Evolutionary conservation across 2,113 vertebrate genomes (phyloP).

Genomic region (Notarius quadriscutis): DNA sequence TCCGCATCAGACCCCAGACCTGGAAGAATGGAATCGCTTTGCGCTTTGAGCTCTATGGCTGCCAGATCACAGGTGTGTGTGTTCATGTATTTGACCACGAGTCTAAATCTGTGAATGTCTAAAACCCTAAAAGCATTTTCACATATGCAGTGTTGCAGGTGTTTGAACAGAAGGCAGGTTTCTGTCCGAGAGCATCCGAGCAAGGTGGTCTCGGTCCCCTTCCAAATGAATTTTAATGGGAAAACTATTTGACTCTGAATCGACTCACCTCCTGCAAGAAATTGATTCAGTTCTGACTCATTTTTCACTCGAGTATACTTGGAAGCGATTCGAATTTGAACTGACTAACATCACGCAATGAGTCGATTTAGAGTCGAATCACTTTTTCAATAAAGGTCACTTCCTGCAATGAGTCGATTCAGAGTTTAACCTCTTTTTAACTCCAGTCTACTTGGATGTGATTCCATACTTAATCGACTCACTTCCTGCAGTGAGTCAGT

Average conservation of each 20-base stretch:
- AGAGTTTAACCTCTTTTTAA: not conserved
- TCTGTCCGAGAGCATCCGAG: not conserved
- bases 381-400: not conserved
- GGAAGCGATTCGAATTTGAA: not conserved
- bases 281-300: not conserved
- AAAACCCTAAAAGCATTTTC: not conserved
- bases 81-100: not conserved
- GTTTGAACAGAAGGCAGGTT: not conserved
- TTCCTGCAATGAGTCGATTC: too few relatives aligned
- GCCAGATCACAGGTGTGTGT: constrained; percentile 78
- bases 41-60: constrained; percentile 93
- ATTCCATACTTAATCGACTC: too few relatives aligned
- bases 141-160: not conserved
- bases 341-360: not conserved
- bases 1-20: constrained; percentile 88
- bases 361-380: not conserved
- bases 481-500: too few relatives aligned
- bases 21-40: constrained; percentile 92
- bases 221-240: not conserved
- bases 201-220: not conserved
- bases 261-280: not conserved
- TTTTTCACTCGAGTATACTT: not conserved
- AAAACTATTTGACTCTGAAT: not conserved
- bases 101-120: not conserved
- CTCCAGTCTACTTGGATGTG: too few relatives aligned